Evolutionary conservation across 2,797 vertebrate species (phyloP).

Genomic region (Chloroceryle amazona): DNA sequence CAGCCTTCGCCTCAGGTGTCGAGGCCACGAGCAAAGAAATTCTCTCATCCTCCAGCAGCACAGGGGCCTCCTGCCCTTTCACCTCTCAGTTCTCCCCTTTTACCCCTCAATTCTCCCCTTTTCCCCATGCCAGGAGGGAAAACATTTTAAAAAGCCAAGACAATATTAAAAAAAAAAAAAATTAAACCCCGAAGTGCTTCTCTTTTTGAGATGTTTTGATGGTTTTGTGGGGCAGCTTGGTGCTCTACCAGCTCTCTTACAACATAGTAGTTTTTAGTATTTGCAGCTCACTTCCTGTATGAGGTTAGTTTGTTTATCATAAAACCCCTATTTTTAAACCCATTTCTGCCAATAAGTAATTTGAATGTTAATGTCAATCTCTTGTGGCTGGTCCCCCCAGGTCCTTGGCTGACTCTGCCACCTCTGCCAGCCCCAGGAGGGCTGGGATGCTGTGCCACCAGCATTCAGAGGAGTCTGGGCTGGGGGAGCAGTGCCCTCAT

Average conservation of each 20-base stretch:
- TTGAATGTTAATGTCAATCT: conserved; percentile 59
- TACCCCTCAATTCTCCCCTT: background rate
- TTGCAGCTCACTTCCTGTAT: conserved; percentile 94
- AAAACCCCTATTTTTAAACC: conserved; percentile 88
- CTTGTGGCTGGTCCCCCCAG: background rate
- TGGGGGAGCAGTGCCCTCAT: fast-evolving
- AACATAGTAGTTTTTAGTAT: conserved; percentile 73
- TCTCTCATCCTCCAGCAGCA: background rate
- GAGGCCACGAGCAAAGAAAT: background rate
- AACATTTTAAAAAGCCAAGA: background rate
- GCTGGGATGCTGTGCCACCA: background rate
- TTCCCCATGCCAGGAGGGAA: background rate
- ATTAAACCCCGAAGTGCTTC: background rate
- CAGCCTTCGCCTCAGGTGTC: conserved; percentile 61
- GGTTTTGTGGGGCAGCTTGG: conserved; percentile 27
- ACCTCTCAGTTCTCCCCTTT: background rate
- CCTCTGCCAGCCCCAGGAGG: fast-evolving
- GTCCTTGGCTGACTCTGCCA: background rate
- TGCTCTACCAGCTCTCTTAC: conserved; percentile 53
- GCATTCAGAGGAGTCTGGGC: fast-evolving
- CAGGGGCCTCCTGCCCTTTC: background rate
- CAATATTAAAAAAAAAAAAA: background rate
- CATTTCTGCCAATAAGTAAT: conserved; percentile 76
- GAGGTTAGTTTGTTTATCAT: conserved; percentile 90
- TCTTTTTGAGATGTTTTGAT: background rate